Evolutionary conservation across 2,888 invertebrate species (phyloP), one percentile per base, ranked within the genome.

Genomic region (Latrodectus hesperus): DNA sequence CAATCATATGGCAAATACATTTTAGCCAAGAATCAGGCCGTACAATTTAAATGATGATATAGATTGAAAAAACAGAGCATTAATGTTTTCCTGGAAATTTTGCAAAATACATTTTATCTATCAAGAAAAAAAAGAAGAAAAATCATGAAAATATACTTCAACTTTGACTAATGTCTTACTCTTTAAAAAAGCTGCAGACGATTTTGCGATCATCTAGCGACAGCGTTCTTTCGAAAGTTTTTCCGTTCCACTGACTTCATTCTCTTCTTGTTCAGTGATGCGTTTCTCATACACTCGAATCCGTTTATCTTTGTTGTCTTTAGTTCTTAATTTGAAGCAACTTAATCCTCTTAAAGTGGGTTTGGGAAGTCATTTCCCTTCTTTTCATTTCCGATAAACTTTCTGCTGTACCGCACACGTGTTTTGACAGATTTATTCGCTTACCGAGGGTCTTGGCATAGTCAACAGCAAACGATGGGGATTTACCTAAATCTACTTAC

Each of bases 281-380:
- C 55, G 6, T 55, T 16, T 55, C 55, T 14, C 16, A 55, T 55
- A 55, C 55, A 55, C 55, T 55, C 55, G 55, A 55, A 11, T 55
- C 55, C 55, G 55, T 55, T 55, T 55, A 55, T 55, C 55, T 55
- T 55, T 55, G 55, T 55, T 55, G 55, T 55, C 55, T 55, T 55
- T 55, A 55, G 55, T 55, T 55, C 55, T 55, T 55, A 55, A 55
- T 55, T 55, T 55, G 55, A 55, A 55, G 55, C 11, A 55, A 55
- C 11, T 16, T 55, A 55, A 55, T 55, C 55, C 16, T 11, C 55
- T 55, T 55, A 55, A 55, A 55, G 55, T 55, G 16, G 55, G 55
- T 55, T 55, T 55, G 11, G 55, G 16, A 55, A 55, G 55, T 55
- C 55, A 55, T 55, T 55, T 55, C 55, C 55, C 16, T 55, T 55